Evolutionary conservation across 1,140 invertebrate species (phyloP), one percentile per base, ranked within the genome.

Genomic region (Rhynchophorus ferrugineus): DNA sequence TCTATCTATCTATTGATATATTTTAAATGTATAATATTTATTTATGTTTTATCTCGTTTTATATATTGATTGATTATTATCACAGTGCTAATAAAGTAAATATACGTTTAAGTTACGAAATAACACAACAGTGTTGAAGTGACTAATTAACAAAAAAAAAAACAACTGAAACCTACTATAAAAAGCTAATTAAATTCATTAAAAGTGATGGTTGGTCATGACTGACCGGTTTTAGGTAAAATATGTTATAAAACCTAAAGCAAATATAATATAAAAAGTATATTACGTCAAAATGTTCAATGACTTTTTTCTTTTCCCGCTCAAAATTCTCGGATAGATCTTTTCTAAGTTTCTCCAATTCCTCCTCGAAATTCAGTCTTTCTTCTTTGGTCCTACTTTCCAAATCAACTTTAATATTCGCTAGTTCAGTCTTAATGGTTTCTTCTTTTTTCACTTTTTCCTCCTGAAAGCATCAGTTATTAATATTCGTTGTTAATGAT

Each of bases 271-370:
- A 43, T 43, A 20, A 9, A 45, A 14, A 14, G n/a, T n/a, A n/a
- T n/a, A n/a, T n/a, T 52, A 46, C 38, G 39, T 54, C 52, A 36
- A 24, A 54, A 37, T 54, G 52, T 29, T 54, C 13, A n/a, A 21
- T 18, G 11, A 54, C 33, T 17, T 19, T 54, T 7, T 38, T 17
- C 18, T 34, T 21, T 16, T 70, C 68, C 0, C 61, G 44, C 29
- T 74, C 70, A 11, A 75, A 68, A 36, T 71, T 69, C 29, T 73
- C 65, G 22, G 65, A 70, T 7, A 75, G 36, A 54, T 75, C 69
- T 2, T 19, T 58, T 5, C 44, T 64, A 1, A 73, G n/a, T 64
- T 71, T 41, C 69, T 69, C 64, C 64, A 79, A 68, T 48, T 73
- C 65, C 3, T 61, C 54, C 2, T 75, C 64, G n/a, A 78, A 46